Conservation (phyloP, 2,888 invertebrate species). For the Lasius platythorax region DNA sequence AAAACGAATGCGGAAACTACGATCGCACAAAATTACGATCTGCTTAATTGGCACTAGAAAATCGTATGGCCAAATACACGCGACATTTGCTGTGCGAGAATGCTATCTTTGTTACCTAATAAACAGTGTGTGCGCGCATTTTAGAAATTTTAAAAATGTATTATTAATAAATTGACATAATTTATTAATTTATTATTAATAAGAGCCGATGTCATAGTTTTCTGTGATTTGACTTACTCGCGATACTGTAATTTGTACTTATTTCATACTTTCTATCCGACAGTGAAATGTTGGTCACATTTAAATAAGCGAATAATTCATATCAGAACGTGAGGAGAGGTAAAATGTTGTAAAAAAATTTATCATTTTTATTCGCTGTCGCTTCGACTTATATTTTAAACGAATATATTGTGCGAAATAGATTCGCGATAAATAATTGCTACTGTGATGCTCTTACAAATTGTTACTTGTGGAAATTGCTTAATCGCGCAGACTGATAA, state of each 20-base stretch:
- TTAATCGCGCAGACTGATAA: neutral
- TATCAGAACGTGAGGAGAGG: neutral
- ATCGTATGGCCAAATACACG: too few species aligned
- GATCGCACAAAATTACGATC: neutral
- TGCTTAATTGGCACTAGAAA: neutral
- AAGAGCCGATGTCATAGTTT: neutral
- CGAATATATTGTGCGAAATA: neutral
- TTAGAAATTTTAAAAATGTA: neutral
- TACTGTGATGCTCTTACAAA: neutral
- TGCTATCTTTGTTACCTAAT: neutral
- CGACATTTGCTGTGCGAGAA: neutral
- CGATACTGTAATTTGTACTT: neutral
- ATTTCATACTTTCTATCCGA: neutral
- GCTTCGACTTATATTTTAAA: neutral
- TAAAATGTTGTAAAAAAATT: neutral
- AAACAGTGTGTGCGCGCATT: neutral
- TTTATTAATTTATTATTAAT: neutral
- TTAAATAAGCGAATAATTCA: neutral
- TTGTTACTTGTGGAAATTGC: neutral
- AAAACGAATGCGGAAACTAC: too few species aligned
- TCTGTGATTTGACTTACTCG: neutral
- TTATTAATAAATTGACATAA: neutral
- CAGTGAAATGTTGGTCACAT: neutral
- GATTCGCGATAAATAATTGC: neutral
- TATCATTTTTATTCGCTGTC: neutral